A percentile compares a stretch with the other conserved stretches of the same genome.
Conservation (phyloP, 2,113 vertebrate species). For the Entomyzon cyanotis region DNA sequence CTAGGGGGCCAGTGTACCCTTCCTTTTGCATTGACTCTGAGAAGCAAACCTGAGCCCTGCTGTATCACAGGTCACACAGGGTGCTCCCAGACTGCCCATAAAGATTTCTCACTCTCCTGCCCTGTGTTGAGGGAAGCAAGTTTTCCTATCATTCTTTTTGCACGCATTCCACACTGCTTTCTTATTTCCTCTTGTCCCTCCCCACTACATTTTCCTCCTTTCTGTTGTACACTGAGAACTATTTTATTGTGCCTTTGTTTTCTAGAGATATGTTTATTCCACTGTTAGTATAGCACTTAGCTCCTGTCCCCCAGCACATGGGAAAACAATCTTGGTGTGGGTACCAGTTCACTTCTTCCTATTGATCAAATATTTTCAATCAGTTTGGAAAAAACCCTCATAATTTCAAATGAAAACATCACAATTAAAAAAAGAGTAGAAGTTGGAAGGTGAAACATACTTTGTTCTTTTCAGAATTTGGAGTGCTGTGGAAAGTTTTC, state of each 20-base stretch:
- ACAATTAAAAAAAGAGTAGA: neutral
- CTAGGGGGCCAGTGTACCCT: neutral
- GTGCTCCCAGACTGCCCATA: neutral
- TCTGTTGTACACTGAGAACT: neutral
- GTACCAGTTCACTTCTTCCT: neutral
- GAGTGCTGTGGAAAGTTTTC: neutral
- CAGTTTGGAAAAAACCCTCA: neutral
- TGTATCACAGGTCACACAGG: neutral
- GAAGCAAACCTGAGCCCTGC: neutral
- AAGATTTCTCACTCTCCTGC: neutral
- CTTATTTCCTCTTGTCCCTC: accelerated
- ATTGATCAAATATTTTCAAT: neutral
- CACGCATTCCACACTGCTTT: neutral
- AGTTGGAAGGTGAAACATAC: neutral
- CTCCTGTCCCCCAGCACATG: neutral
- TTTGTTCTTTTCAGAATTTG: neutral
- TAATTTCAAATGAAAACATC: neutral
- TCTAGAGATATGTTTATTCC: neutral
- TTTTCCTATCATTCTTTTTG: neutral
- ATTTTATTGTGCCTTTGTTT: neutral
- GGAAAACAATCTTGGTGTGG: neutral
- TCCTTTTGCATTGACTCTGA: neutral
- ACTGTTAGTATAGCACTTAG: neutral
- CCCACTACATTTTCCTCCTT: neutral
- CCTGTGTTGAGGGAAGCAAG: neutral